A percentile compares a stretch with the other conserved stretches of the same genome.
phyloP scores from a whole-genome alignment of 1,140 invertebrate species.

The Paraescarpia echinospica region DNA sequence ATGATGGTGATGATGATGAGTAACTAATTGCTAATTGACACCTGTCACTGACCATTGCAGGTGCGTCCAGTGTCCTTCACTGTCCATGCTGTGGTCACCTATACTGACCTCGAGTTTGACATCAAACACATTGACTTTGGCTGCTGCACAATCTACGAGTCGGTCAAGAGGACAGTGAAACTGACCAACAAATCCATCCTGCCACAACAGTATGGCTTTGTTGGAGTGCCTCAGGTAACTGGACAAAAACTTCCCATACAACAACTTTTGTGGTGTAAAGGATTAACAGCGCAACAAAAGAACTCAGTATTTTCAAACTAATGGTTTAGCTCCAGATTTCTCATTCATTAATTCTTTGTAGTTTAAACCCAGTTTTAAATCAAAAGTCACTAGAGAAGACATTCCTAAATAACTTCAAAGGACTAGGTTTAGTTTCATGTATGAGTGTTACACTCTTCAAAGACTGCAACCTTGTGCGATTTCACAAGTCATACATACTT shows the following conservation, averaged over 20 bases:
- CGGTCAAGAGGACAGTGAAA: slow-evolving; percentile 45
- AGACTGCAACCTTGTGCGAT: not conserved
- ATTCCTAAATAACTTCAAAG: not conserved
- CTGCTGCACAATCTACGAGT: slow-evolving; percentile 54
- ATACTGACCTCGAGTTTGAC: slow-evolving; percentile 55
- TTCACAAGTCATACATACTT: not conserved
- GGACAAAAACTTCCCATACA: too few species aligned
- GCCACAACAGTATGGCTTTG: slow-evolving; percentile 57
- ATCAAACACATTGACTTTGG: slow-evolving; percentile 55
- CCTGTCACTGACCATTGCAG: slow-evolving; percentile 30
- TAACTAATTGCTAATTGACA: not conserved
- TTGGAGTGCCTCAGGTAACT: slow-evolving; percentile 55
- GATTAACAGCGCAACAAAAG: too few species aligned
- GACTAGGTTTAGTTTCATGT: too few species aligned
- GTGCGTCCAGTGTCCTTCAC: slow-evolving; percentile 53
- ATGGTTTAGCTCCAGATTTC: too few species aligned
- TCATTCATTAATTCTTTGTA: too few species aligned
- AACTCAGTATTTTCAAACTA: too few species aligned
- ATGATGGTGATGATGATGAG: not conserved
- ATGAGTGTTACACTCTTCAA: too few species aligned
- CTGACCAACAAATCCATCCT: slow-evolving; percentile 57
- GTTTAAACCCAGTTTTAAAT: not conserved
- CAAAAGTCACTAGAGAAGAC: not conserved
- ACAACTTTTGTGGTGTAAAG: too few species aligned
- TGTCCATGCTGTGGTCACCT: slow-evolving; percentile 56